Conservation (phyloP, 2,113 vertebrate genomes). For the Sardina pilchardus region DNA sequence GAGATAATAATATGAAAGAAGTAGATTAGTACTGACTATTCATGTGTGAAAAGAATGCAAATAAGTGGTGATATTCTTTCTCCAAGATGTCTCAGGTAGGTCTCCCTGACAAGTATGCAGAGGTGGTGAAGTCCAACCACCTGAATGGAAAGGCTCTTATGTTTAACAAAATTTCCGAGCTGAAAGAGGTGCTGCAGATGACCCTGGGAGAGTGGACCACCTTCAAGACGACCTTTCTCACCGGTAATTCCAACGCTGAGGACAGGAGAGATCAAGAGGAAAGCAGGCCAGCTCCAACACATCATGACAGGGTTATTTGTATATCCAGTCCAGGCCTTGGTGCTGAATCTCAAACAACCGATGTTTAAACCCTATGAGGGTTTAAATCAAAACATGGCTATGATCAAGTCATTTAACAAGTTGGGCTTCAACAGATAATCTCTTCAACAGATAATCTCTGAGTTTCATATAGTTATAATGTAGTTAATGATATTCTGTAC, state of each 20-base stretch:
- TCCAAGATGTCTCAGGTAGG: conserved; percentile 61
- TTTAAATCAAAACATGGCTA: neutral
- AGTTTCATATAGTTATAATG: neutral
- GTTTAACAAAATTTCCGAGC: conserved; percentile 63
- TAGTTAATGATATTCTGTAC: neutral
- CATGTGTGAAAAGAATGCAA: neutral
- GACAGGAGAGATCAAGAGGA: neutral
- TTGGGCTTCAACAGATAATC: neutral
- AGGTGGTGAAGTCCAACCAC: conserved; percentile 57
- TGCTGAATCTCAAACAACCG: neutral
- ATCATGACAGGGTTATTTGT: conserved; percentile 21
- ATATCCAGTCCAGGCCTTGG: neutral
- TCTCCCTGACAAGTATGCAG: conserved; percentile 54
- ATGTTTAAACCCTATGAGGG: conserved; percentile 8
- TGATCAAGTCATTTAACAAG: neutral
- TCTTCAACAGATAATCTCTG: neutral
- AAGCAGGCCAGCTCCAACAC: neutral
- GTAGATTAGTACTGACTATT: neutral
- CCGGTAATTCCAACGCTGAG: conserved; percentile 39
- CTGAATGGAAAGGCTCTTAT: conserved; percentile 65
- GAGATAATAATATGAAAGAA: neutral
- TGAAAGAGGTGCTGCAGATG: conserved; percentile 69
- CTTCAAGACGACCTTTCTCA: conserved; percentile 71
- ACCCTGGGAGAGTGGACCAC: conserved; percentile 71
- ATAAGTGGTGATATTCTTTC: conserved; percentile 4